Conservation (phyloP, 1,140 invertebrate species). For the Ooceraea biroi region DNA sequence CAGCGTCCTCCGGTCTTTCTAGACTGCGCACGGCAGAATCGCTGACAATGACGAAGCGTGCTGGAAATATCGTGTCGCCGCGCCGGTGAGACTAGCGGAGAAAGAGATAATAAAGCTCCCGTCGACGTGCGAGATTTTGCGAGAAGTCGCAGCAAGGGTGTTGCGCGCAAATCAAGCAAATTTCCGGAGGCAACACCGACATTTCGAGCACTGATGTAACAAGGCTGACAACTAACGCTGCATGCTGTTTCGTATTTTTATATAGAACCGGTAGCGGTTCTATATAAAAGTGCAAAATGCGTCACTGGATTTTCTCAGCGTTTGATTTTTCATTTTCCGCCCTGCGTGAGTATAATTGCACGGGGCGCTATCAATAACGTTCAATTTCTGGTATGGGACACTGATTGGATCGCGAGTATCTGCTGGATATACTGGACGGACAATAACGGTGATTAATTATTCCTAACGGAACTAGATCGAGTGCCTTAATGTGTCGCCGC, state of each 20-base stretch:
- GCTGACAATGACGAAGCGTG: slow-evolving; percentile 38
- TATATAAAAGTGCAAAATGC: background rate
- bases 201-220: background rate
- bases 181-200: background rate
- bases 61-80: slow-evolving; percentile 31
- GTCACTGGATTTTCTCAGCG: no score
- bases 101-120: background rate
- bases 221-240: background rate
- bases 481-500: slow-evolving; percentile 55
- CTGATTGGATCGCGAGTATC: no score
- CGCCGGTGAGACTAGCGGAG: slow-evolving; percentile 2
- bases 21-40: background rate
- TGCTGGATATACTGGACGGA: background rate
- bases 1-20: background rate
- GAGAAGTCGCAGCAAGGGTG: background rate
- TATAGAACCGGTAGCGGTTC: background rate
- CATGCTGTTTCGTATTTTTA: background rate
- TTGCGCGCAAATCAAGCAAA: background rate
- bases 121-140: background rate
- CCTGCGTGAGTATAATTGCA: no score
- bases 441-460: slow-evolving; percentile 63
- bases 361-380: no score
- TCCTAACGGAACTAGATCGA: slow-evolving; percentile 46
- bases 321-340: no score
- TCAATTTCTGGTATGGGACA: no score